phyloP scores from a whole-genome alignment of 2,113 vertebrate species.

The Entosphenus tridentatus region DNA sequence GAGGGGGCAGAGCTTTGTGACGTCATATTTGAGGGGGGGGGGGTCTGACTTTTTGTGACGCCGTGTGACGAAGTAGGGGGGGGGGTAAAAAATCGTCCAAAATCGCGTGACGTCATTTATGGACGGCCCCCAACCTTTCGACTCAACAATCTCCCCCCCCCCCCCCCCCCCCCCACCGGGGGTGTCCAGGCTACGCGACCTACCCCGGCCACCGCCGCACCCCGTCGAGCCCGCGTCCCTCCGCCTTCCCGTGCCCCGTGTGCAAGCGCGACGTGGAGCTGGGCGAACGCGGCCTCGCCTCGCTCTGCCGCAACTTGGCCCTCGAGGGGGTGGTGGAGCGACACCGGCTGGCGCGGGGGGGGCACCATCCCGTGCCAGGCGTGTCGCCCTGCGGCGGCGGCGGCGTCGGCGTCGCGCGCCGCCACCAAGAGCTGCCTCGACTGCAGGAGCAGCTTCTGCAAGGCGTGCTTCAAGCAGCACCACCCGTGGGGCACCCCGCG shows the following conservation, averaged over 20 bases:
- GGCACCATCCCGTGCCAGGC: slow-evolving; percentile 83
- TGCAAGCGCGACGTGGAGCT: slow-evolving; percentile 77
- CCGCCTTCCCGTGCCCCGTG: slow-evolving; percentile 57
- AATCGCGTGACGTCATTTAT: too few species aligned
- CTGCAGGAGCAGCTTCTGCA: slow-evolving; percentile 86
- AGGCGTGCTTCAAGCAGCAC: slow-evolving; percentile 80
- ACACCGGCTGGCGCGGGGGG: slow-evolving; percentile 67
- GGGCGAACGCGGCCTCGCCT: slow-evolving; percentile 75
- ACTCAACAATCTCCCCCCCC: too few species aligned
- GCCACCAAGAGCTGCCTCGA: slow-evolving; percentile 97
- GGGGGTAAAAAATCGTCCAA: too few species aligned
- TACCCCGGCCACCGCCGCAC: slow-evolving; percentile 2
- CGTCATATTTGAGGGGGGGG: too few species aligned
- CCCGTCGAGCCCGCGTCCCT: neutral
- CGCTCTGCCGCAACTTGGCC: slow-evolving; percentile 80
- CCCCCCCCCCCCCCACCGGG: too few species aligned
- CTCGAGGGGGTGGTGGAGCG: slow-evolving; percentile 86
- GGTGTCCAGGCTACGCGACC: neutral
- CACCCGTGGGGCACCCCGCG: slow-evolving; percentile 83
- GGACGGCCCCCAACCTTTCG: too few species aligned
- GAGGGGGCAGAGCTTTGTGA: too few species aligned
- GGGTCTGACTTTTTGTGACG: too few species aligned
- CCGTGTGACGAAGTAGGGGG: too few species aligned
- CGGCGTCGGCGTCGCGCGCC: slow-evolving; percentile 34
- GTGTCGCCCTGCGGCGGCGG: slow-evolving; percentile 39